Base-by-base conservation (phyloP, 2,113 vertebrate genomes). In the Columbina picui region DNA sequence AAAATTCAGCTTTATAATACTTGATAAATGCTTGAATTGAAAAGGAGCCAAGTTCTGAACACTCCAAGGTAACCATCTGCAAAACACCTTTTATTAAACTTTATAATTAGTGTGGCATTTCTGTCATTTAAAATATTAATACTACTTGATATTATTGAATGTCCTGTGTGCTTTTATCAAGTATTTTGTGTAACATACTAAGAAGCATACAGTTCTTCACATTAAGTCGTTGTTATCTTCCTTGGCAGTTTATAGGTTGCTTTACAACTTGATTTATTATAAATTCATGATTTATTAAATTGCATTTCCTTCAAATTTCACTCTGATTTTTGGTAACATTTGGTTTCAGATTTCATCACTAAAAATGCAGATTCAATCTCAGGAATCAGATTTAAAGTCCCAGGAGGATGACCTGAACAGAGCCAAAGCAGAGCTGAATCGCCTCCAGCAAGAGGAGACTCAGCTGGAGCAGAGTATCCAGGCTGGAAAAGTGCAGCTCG, bases 381-480 rank as follows among this genome's bases (percentile, higher is more conserved):
- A 99, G 97, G 99, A 99, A 93, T 99, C 99, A 1, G 99, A 99
- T 95, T 91, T 99, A 83, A 98, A 98, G 93, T 98, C 97, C n/a
- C 99, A 99, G 96, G 99, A 99, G 91, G 99, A 99, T 27, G 99
- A 99, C 61, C 98, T 99, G 67, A 98, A 97, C 36, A 98, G 98
- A 82, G 99, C 99, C 49, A 99, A 99, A 96, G 97, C 98, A 0
- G 99, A 99, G 92, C 97, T 99, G 92, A 98, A 97, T 73, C 98
- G 98, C 10, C 97, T 99, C 15, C 99, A 99, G 96, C 99, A 99
- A 80, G 99, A 99, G 89, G 99, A 99, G 93, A 98, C 98, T 14
- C 99, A 99, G 92, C 97, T 99, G 55, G 99, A 99, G 89, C 99
- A 99, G 97, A 99, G 99, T 47, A 98, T 99, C 67, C 99, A 99